Base-by-base conservation (phyloP, 2,888 invertebrate species). In the Idaea aversata region DNA sequence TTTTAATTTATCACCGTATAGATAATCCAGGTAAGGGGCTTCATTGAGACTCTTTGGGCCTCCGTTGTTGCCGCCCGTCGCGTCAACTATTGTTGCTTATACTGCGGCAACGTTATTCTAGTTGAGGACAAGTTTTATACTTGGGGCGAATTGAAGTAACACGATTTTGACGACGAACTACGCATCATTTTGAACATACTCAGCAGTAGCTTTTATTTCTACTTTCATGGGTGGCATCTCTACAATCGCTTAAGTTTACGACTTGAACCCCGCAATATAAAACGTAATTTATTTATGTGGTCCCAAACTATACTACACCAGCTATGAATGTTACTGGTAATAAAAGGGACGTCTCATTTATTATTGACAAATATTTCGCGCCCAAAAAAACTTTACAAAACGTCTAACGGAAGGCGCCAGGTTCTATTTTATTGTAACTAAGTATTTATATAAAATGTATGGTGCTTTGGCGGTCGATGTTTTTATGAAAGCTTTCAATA, bases 341-440 rank as follows among this genome's bases (percentile, higher is more conserved):
- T 91, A 91, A 91, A 91, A 88, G 80, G 88, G 84, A 92, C 90
- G 88, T 90, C 91, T 92, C 89, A 91, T 90, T 92, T 91, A 92
- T 91, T 92, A 91, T 91, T 92, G 89, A 91, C 90, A 92, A 91
- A 92, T 91, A 91, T 91, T 91, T 91, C 90, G 88, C 88, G 81
- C 80, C 79, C 75, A 87, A 89, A 89, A n/a, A 86, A 88, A 85
- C 80, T 80, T 82, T 80, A 70, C 85, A 83, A 83, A 75, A 75
- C 74, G 74, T 75, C 78, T 84, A 88, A 88, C 90, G 88, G 91
- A 90, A 92, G 91, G 91, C 91, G 91, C 91, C 91, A 87, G 82
- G 79, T 86, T 78, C 81, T 74, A 87, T 84, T 88, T 87, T 85
- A 88, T 87, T 87, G 83, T 86, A 47, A 47, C 13, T 47, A 47